A percentile compares a stretch with the other conserved stretches of the same genome.
Conservation (phyloP, 2,888 invertebrate genomes). For the Augochlorella aurata region DNA sequence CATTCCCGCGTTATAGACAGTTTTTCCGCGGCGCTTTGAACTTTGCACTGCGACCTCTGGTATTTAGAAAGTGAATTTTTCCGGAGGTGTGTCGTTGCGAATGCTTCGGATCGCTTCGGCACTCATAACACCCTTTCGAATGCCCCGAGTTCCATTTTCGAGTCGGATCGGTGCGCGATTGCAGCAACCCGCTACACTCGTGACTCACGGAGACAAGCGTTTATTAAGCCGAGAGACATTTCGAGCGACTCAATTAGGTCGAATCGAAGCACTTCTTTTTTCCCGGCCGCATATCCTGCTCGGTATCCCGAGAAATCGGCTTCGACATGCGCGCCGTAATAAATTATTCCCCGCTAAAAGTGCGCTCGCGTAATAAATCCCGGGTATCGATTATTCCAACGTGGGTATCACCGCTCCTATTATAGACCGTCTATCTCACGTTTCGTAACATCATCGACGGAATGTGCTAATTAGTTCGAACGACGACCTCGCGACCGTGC, state of each 20-base stretch:
- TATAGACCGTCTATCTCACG: slow-evolving; percentile 51
- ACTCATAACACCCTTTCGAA: background rate
- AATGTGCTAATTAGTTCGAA: slow-evolving; percentile 63
- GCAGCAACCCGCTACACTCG: background rate
- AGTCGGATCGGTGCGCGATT: background rate
- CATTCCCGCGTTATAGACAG: background rate
- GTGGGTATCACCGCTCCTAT: slow-evolving; percentile 55
- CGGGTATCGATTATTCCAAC: slow-evolving; percentile 50
- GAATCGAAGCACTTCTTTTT: slow-evolving; percentile 9
- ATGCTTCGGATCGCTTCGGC: background rate
- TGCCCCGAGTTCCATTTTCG: no score
- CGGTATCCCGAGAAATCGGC: slow-evolving; percentile 29
- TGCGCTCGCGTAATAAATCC: slow-evolving; percentile 47
- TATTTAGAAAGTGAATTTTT: background rate
- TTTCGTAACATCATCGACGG: slow-evolving; percentile 59
- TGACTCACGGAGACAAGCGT: background rate
- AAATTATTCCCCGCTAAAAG: slow-evolving; percentile 44
- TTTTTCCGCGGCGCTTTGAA: background rate
- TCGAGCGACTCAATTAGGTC: slow-evolving; percentile 25
- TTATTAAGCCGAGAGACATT: slow-evolving; percentile 18
- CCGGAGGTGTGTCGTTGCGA: background rate
- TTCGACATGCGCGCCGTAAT: slow-evolving; percentile 20
- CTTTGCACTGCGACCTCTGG: background rate
- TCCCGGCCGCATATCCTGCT: background rate
- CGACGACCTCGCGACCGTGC: slow-evolving; percentile 56